These are phyloP conservation scores for Drosophila dives DNA, from an alignment of 2,888 invertebrate species.

Conservation along the genomic window DNA sequence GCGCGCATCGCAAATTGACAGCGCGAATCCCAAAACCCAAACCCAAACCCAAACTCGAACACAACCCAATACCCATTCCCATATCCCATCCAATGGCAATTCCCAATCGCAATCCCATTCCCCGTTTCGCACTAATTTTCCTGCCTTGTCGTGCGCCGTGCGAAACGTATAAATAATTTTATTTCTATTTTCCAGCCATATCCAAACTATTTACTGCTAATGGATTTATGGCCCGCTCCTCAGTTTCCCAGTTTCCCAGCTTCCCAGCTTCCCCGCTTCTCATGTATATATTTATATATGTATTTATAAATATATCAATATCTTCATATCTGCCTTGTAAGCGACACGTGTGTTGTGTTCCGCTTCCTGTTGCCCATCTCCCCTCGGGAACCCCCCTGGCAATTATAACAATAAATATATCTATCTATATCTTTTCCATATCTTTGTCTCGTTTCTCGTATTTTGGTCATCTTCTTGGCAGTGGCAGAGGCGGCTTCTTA, in stretches of 20 bases:
- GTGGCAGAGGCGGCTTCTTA: slow-evolving; percentile 65
- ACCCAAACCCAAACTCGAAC: neutral
- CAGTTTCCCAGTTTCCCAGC: slow-evolving; percentile 26
- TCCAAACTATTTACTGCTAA: slow-evolving; percentile 81
- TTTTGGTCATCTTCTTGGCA: slow-evolving; percentile 21
- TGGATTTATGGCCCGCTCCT: slow-evolving; percentile 78
- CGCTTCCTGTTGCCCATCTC: slow-evolving; percentile 30
- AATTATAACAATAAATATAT: slow-evolving; percentile 52
- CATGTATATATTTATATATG: slow-evolving; percentile 1
- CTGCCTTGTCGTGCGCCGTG: slow-evolving; percentile 73
- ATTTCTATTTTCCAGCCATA: slow-evolving; percentile 69
- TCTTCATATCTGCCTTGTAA: slow-evolving; percentile 62
- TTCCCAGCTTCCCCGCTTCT: slow-evolving; percentile 29
- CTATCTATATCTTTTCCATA: neutral
- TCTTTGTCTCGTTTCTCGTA: neutral
- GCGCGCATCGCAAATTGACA: slow-evolving; percentile 78
- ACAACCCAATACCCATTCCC: slow-evolving; percentile 4
- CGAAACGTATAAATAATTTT: slow-evolving; percentile 79
- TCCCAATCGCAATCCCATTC: slow-evolving; percentile 26
- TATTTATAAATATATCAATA: slow-evolving; percentile 58
- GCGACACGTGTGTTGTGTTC: slow-evolving; percentile 69
- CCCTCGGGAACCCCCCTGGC: slow-evolving; percentile 52
- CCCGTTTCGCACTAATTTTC: slow-evolving; percentile 76
- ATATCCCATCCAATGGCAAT: slow-evolving; percentile 1
- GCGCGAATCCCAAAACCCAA: slow-evolving; percentile 27